A percentile compares a stretch with the other conserved stretches of the same genome.
These are phyloP conservation scores for Scaptomyza flava DNA, from an alignment of 2,888 invertebrate genomes.

Conservation along the genomic window DNA sequence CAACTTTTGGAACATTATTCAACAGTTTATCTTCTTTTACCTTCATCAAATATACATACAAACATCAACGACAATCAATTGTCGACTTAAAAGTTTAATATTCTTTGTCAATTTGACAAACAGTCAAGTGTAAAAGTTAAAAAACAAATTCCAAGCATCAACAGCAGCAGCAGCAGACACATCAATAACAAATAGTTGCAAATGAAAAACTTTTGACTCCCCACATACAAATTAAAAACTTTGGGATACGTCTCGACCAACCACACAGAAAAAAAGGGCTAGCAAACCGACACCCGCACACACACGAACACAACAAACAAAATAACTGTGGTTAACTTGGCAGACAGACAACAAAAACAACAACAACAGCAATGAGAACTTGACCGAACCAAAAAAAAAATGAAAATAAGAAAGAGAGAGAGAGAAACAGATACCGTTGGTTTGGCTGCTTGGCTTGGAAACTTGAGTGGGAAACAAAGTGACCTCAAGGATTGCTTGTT, in stretches of 20 bases:
- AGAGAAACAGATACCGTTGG: conserved; percentile 33
- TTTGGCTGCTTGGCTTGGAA: conserved; percentile 28
- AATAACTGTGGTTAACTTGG: conserved; percentile 62
- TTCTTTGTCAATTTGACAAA: conserved; percentile 21
- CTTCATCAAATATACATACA: neutral
- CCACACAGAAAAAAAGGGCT: conserved; percentile 13
- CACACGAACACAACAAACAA: conserved; percentile 3
- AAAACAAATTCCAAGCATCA: conserved; percentile 9
- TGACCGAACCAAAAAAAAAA: conserved; percentile 3
- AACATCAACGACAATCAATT: conserved; percentile 7
- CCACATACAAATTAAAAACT: conserved; percentile 48
- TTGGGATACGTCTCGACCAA: conserved; percentile 34
- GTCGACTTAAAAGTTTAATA: conserved; percentile 6
- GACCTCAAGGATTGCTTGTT: conserved; percentile 66
- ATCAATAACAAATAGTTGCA: conserved; percentile 48
- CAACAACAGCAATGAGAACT: conserved; percentile 30
- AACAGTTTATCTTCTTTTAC: neutral
- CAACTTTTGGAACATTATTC: neutral
- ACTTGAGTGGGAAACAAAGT: conserved; percentile 61
- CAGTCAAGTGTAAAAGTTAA: conserved; percentile 26
- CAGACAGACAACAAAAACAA: conserved; percentile 42
- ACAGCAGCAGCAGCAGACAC: conserved; percentile 23
- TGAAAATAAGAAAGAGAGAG: neutral
- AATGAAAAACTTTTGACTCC: conserved; percentile 28
- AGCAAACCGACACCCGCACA: conserved; percentile 34